A percentile compares a stretch with the other conserved stretches of the same genome.
phyloP scores from a whole-genome alignment of 2,113 vertebrate genomes.

The Paralichthys olivaceus region DNA sequence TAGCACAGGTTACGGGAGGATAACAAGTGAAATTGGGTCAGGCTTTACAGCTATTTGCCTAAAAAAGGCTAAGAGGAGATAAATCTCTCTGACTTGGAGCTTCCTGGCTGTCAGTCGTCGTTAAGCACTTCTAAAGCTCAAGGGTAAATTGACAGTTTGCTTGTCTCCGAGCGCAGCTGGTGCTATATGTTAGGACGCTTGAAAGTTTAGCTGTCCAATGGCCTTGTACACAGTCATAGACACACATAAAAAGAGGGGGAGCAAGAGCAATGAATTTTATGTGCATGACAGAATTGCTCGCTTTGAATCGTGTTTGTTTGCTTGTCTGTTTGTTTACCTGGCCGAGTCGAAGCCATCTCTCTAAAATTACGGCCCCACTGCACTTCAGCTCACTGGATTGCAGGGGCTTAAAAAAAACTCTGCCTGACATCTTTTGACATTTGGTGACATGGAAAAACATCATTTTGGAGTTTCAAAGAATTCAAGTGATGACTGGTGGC shows the following conservation, averaged over 20 bases:
- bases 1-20: slow-evolving; percentile 2
- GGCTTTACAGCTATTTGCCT: slow-evolving; percentile 24
- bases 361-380: slow-evolving; percentile 41
- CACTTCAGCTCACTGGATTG: slow-evolving; percentile 39
- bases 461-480: slow-evolving; percentile 28
- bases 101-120: slow-evolving; percentile 56
- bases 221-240: slow-evolving; percentile 60
- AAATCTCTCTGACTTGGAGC: slow-evolving; percentile 41
- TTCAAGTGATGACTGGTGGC: slow-evolving; percentile 31
- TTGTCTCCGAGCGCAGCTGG: slow-evolving; percentile 53
- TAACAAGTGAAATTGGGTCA: slow-evolving; percentile 30
- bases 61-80: slow-evolving; percentile 42
- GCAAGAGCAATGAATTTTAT: slow-evolving; percentile 58
- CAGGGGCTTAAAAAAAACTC: slow-evolving; percentile 45
- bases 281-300: slow-evolving; percentile 20
- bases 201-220: slow-evolving; percentile 48
- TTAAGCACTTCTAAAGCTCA: slow-evolving; percentile 63
- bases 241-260: slow-evolving; percentile 47
- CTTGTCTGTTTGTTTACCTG: slow-evolving; percentile 62
- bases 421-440: slow-evolving; percentile 53
- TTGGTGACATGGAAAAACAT: slow-evolving; percentile 37
- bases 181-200: slow-evolving; percentile 54
- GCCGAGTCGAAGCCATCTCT: slow-evolving; percentile 48
- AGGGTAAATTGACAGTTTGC: slow-evolving; percentile 65
- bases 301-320: slow-evolving; percentile 54